Evolutionary conservation across 2,888 invertebrate genomes (phyloP), one percentile per base, ranked within the genome.

Genomic region (Tryphoninae sp.): DNA sequence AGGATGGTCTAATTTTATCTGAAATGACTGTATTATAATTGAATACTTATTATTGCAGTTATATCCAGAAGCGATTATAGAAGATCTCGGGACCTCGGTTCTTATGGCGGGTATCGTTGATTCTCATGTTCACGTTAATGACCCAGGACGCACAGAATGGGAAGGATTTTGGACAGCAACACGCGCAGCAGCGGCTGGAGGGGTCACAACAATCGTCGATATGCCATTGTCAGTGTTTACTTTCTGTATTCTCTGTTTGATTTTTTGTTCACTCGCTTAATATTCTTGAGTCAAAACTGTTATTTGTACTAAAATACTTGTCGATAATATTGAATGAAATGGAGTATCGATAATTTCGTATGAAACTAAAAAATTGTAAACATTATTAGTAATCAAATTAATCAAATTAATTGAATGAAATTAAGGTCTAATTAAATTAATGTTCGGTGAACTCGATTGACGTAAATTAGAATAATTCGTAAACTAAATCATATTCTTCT

Each of bases 121-220:
- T 90, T 93, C 95, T 0, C 96, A 96, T 88, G 96, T 96, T 4
- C 95, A 96, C 84, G 94, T 96, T 1, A 96, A 95, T 87, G 96
- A 96, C 88, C 96, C 96, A 0, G 96, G 96, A 0, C 93, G 96
- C 55, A 94, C 94, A 0, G 94, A 95, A 33, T 95, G 95, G 95
- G 96, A 96, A 91, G 95, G 95, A 19, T 96, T 95, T 90, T 92
- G 92, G 55, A 94, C 94, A 0, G 96, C 95, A n/a, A 96, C 96
- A 1, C 93, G 93, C 87, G 95, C 96, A 2, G 96, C 96, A 0
- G 95, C 95, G 0, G 95, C 95, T 2, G 96, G 95, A 3, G 96
- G 96, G 45, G 94, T 95, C 77, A 96, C 96, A 2, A 95, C 95
- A 67, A 94, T 96, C 61, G 93, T 95, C 40, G 96, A 96, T 88